A percentile compares a stretch with the other conserved stretches of the same genome.
Evolutionary conservation across 2,797 vertebrate species (phyloP).

Genomic region (Microcaecilia unicolor): DNA sequence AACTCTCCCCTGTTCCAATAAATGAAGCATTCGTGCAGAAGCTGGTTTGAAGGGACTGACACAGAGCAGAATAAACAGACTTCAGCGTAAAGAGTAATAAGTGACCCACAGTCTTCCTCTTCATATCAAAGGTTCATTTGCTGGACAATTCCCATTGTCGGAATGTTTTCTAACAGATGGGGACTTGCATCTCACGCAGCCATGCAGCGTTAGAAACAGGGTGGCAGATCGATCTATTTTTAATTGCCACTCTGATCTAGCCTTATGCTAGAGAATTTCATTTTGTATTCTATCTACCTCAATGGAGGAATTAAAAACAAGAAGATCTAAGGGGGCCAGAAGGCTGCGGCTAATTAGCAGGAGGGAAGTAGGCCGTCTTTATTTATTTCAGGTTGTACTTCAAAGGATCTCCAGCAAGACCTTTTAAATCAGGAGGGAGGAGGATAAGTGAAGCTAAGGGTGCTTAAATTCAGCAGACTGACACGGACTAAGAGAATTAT

Average conservation of each 20-base stretch:
- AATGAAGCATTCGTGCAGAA: slow-evolving; percentile 40
- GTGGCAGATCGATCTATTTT: slow-evolving; percentile 27
- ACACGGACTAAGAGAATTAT: slow-evolving; percentile 10
- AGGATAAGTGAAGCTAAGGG: not conserved
- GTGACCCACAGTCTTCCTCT: not conserved
- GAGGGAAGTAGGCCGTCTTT: not conserved
- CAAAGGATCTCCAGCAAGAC: slow-evolving; percentile 3
- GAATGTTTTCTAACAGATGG: slow-evolving; percentile 5
- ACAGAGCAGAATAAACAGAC: slow-evolving; percentile 30
- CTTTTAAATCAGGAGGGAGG: slow-evolving; percentile 25
- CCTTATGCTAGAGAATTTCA: slow-evolving; percentile 37
- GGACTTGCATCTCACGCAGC: slow-evolving; percentile 24
- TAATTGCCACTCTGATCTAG: slow-evolving; percentile 42
- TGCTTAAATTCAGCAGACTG: slow-evolving; percentile 1
- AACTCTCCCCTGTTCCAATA: slow-evolving; percentile 50
- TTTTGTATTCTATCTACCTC: slow-evolving; percentile 21
- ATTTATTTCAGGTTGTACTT: not conserved
- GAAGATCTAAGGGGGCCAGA: too few species aligned
- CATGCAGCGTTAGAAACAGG: slow-evolving; percentile 9
- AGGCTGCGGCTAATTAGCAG: slow-evolving; percentile 1
- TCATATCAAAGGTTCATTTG: too few species aligned
- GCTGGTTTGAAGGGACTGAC: slow-evolving; percentile 40
- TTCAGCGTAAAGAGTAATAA: slow-evolving; percentile 41
- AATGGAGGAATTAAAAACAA: too few species aligned
- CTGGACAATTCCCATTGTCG: too few species aligned